A percentile compares a stretch with the other conserved stretches of the same genome.
phyloP scores from a whole-genome alignment of 1,140 invertebrate species.

The Pentalonia nigronervosa region DNA sequence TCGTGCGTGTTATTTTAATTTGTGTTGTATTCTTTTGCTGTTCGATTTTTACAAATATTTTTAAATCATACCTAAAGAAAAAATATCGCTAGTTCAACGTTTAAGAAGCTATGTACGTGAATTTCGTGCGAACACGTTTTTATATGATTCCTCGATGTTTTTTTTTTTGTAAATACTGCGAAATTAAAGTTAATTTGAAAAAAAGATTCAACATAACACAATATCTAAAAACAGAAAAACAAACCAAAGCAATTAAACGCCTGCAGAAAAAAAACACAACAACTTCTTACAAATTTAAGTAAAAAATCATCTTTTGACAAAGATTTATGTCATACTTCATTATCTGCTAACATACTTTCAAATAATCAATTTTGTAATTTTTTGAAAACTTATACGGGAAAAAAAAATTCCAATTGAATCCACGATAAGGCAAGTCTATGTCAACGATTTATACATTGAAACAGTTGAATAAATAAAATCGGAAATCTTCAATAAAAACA shows the following conservation, averaged over 20 bases:
- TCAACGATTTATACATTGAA: too few species aligned
- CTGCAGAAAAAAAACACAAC: neutral
- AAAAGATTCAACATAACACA: neutral
- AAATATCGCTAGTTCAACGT: neutral
- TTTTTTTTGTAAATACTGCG: neutral
- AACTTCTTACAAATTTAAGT: neutral
- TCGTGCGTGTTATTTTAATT: neutral
- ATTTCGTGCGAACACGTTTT: slow-evolving; percentile 8
- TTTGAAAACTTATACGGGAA: too few species aligned
- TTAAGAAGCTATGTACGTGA: slow-evolving; percentile 6
- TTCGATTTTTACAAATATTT: neutral
- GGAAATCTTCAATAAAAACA: too few species aligned
- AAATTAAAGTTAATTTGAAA: neutral
- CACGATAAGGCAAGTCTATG: too few species aligned
- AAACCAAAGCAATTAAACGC: neutral
- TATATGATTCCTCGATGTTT: neutral
- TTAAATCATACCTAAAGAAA: neutral
- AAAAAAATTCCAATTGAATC: too few species aligned
- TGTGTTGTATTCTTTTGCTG: neutral
- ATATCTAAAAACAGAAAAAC: neutral
- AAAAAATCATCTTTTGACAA: neutral
- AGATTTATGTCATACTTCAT: too few species aligned
- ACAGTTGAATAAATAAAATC: too few species aligned
- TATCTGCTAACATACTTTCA: too few species aligned
- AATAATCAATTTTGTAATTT: too few species aligned